These are phyloP conservation scores for Hemithea aestivaria DNA, from an alignment of 2,888 invertebrate species.

Conservation along the genomic window DNA sequence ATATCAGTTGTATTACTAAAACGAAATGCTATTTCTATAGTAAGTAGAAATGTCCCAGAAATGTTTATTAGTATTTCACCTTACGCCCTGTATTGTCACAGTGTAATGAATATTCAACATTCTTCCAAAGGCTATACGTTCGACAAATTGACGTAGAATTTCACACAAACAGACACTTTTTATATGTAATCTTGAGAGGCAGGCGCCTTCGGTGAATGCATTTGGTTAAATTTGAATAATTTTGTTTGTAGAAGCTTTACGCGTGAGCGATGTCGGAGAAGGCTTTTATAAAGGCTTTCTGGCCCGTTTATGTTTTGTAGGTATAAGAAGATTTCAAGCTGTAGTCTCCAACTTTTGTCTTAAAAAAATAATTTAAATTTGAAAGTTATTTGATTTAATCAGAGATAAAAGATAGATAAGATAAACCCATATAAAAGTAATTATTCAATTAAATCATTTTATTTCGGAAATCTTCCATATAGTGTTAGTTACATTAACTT, in stretches of 20 bases:
- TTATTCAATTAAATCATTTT: too few relatives aligned
- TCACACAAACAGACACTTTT: conserved; percentile 66
- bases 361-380: too few relatives aligned
- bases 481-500: too few relatives aligned
- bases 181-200: conserved; percentile 40
- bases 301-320: too few relatives aligned
- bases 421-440: too few relatives aligned
- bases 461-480: too few relatives aligned
- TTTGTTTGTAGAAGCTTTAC: conserved; percentile 24
- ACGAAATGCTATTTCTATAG: too few relatives aligned
- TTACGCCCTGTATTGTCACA: conserved; percentile 29
- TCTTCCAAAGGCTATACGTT: conserved; percentile 47
- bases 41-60: conserved; percentile 6
- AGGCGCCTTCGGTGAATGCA: conserved; percentile 45
- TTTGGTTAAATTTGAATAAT: conserved; percentile 60
- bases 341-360: too few relatives aligned
- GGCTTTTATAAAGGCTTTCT: conserved; percentile 1
- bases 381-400: too few relatives aligned
- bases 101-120: conserved; percentile 64
- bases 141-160: conserved; percentile 72
- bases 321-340: too few relatives aligned
- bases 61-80: conserved; percentile 21
- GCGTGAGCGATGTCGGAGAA: conserved; percentile 9
- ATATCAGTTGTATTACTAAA: too few relatives aligned
- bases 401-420: too few relatives aligned